These are phyloP conservation scores for Hemiscyllium ocellatum DNA, from an alignment of 2,113 vertebrate genomes.

Conservation along the genomic window DNA sequence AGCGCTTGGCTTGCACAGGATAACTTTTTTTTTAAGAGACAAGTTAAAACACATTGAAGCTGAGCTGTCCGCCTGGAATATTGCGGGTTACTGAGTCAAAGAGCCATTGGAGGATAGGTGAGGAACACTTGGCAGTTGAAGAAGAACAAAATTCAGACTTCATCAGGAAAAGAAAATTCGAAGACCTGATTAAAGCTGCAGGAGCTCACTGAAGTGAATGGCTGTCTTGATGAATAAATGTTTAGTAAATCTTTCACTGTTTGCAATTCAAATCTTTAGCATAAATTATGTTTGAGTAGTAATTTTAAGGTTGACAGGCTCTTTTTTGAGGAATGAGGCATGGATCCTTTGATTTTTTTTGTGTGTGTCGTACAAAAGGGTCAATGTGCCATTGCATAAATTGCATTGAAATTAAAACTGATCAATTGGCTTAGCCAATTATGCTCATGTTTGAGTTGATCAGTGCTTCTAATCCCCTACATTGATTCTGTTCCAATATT, in stretches of 20 bases:
- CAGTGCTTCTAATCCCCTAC: neutral
- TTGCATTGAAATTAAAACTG: neutral
- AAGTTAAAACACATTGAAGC: neutral
- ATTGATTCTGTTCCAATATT: neutral
- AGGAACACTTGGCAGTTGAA: neutral
- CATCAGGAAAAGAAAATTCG: neutral
- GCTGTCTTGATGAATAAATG: neutral
- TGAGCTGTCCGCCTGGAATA: neutral
- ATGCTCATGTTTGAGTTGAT: neutral
- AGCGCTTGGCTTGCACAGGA: neutral
- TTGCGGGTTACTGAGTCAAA: slow-evolving; percentile 24
- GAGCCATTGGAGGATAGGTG: neutral
- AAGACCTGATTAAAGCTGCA: neutral
- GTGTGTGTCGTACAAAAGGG: neutral
- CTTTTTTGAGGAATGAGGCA: neutral
- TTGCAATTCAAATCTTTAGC: neutral
- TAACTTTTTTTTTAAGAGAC: neutral
- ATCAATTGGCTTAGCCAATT: neutral
- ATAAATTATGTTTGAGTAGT: neutral
- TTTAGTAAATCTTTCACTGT: neutral
- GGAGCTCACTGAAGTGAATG: neutral
- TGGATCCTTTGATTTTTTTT: neutral
- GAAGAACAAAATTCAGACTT: neutral
- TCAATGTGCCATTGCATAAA: neutral
- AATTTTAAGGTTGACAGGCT: neutral